Evolutionary conservation across 1,140 invertebrate genomes (phyloP), one percentile per base, ranked within the genome.

Genomic region (Laodelphax striatellus): DNA sequence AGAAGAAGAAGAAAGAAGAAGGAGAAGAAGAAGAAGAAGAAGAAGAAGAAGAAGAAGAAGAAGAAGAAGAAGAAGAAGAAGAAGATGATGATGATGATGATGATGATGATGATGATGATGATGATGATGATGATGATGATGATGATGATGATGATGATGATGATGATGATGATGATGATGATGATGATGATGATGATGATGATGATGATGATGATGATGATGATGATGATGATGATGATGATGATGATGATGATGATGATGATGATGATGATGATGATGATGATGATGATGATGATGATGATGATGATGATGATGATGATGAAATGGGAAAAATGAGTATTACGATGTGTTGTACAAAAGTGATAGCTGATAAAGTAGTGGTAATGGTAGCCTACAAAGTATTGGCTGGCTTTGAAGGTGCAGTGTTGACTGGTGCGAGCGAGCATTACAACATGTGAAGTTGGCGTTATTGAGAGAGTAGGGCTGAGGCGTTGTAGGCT

Each of bases 241-340:
- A 46, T 46, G 44, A 46, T 46, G 44, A 46, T 46, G 44, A 46
- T 46, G 44, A 46, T 46, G 44, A 46, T 46, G 44, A 46, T 46
- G 44, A 46, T 46, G 44, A 46, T 46, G 44, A 46, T 46, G 44
- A 46, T 46, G 44, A 46, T 46, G 44, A 46, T 46, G 44, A 46
- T 46, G 44, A 46, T 46, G 44, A 8, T 46, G 8, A 46, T 46
- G 44, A 4, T 46, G 44, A 46, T 46, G 44, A 46, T 46, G 44
- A 46, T 46, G 44, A 46, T 46, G 44, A 46, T 46, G 44, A 46
- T 46, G 44, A 46, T 46, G 44, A 46, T 46, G 44, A 10, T 17
- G 43, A 42, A 38, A 5, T 52, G 24, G 17, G 44, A n/a, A n/a
- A n/a, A n/a, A n/a, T n/a, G n/a, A n/a, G n/a, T n/a, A n/a, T n/a